These are phyloP conservation scores for Perodicticus potto DNA, from an alignment of 2,797 vertebrate species.

Conservation along the genomic window DNA sequence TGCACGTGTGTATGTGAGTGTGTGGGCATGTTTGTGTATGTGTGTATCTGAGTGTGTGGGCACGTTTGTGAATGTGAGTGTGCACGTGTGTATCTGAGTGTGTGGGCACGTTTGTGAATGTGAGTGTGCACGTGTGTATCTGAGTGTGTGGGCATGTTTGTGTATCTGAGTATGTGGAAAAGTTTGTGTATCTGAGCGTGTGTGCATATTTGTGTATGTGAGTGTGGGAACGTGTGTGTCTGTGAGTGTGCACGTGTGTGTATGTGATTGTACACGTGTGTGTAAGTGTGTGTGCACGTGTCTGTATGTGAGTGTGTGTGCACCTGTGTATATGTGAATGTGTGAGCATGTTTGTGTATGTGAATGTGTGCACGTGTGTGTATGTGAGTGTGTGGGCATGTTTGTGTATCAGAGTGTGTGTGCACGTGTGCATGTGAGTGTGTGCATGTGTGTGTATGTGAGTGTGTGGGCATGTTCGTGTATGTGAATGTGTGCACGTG, in stretches of 20 bases:
- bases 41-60: not conserved
- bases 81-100: not conserved
- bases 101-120: too few relatives aligned
- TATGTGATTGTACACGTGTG: too few relatives aligned
- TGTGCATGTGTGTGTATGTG: too few relatives aligned
- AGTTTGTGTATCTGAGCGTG: too few relatives aligned
- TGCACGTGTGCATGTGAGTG: accelerated
- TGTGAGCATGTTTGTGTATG: accelerated
- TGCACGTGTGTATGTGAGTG: accelerated
- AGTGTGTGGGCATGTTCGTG: accelerated
- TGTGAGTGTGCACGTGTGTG: not conserved
- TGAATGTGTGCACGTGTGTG: not conserved
- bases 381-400: not conserved
- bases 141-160: too few relatives aligned
- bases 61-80: not conserved
- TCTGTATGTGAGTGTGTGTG: too few relatives aligned
- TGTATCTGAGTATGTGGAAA: too few relatives aligned
- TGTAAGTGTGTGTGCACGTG: not conserved
- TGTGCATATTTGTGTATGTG: not conserved
- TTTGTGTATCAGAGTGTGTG: not conserved
- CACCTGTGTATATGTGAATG: too few relatives aligned
- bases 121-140: too few relatives aligned
- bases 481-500: not conserved
- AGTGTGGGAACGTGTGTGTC: too few relatives aligned
- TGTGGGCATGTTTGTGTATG: too few relatives aligned